Base-by-base conservation (phyloP, 2,113 vertebrate genomes). In the Casuarius casuarius region DNA sequence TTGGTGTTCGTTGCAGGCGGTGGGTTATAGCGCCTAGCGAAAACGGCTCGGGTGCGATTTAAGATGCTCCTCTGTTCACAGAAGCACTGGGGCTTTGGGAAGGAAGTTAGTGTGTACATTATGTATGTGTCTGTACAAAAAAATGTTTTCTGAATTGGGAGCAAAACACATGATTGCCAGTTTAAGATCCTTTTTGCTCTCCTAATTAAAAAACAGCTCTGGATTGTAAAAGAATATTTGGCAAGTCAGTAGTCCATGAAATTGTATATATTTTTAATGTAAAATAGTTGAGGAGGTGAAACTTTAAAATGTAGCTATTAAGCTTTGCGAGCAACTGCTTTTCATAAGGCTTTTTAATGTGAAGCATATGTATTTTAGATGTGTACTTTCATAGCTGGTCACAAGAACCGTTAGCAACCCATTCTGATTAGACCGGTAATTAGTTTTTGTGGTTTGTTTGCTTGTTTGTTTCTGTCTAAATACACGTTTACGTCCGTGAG, bases 211-310 rank as follows among this genome's bases (percentile, higher is more conserved):
- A 89, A 70, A 76, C 3, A 4, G 77, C 31, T 58, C 6, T 38
- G 67, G 63, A 94, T 93, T 83, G 87, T 5, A 5, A 46, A 83
- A 92, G 87, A 96, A 88, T 97, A 92, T 96, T 94, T 94, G 95
- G 96, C 85, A 90, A 95, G 75, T 40, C 93, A 96, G 87, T 5
- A 95, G 93, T 1, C 92, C 93, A 73, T 97, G 96, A 96, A 97
- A 96, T 97, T 94, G 92, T 95, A 9, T 95, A 68, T 92, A 89
- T 94, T 95, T 97, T 94, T 92, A 94, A 94, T 93, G 86, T 77
- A 89, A 35, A 91, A 74, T 51, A 59, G 77, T 81, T 9, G 74
- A 92, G 84, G 87, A 89, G 87, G 91, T 94, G 91, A 94, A 96
- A 95, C 81, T 97, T 94, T 40, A 52, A 87, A 95, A 87, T n/a